Base-by-base conservation (phyloP, 2,113 vertebrate genomes). In the Epinephelus fuscoguttatus region DNA sequence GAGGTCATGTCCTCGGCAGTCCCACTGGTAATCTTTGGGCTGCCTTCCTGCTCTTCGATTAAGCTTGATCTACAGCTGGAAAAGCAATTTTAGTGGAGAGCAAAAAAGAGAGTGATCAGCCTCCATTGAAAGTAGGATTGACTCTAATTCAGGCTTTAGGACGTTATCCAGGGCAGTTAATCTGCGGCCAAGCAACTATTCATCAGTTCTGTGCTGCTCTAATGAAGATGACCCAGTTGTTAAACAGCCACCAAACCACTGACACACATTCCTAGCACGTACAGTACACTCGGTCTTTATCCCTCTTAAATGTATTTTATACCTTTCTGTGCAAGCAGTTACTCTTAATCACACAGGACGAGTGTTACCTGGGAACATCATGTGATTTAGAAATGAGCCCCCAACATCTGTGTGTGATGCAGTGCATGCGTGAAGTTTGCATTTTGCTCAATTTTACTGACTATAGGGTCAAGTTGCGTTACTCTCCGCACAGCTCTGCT, bases 141-240 rank as follows among this genome's bases (percentile, higher is more conserved):
- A 80, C 76, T 85, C 71, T 84, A 79, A 88, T 88, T 85, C 88
- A 76, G 69, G 79, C 64, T 80, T 89, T 73, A 80, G 78, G 80
- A 77, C 42, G 40, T 81, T 82, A 72, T 92, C 77, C 76, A 90
- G 88, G 78, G 57, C 81, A 69, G 80, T 82, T 91, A 83, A 93
- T 91, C 90, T 89, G 71, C 30, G 37, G 45, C 75, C 74, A 40
- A 60, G 70, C 72, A 71, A 64, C 78, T 72, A 52, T 81, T 84
- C 72, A 76, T 84, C 82, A 85, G 47, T 59, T 70, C 72, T 81
- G 55, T 61, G 49, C 47, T 1, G 3, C 75, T 82, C 53, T 66
- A 50, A 90, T 81, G 81, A 75, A 30, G 74, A 61, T 89, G 86
- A 93, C 91, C 88, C 71, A 82, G 70, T 85, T 89, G 75, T 79